Evolutionary conservation across 2,888 invertebrate genomes (phyloP).

Genomic region (Agrochola lota): DNA sequence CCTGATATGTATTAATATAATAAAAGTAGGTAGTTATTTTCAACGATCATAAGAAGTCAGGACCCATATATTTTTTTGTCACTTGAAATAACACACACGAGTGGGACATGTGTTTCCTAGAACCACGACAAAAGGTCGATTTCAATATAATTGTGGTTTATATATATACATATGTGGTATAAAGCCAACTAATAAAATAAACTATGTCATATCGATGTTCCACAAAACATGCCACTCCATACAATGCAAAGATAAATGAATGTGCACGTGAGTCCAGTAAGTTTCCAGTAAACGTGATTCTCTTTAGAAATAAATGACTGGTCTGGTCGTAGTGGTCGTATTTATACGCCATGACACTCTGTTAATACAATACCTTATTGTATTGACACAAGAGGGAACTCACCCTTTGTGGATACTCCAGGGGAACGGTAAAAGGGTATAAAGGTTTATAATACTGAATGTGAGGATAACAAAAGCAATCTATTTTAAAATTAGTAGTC

Average conservation of each 20-base stretch:
- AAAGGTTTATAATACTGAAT: slow-evolving; percentile 18
- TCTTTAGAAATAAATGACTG: background rate
- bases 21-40: background rate
- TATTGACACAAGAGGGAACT: slow-evolving; percentile 10
- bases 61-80: background rate
- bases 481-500: slow-evolving; percentile 43
- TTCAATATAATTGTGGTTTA: background rate
- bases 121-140: background rate
- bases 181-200: slow-evolving; percentile 1
- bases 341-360: slow-evolving; percentile 21
- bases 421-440: slow-evolving; percentile 6
- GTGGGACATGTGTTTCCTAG: background rate
- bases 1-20: background rate
- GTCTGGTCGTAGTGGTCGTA: background rate
- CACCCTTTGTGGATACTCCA: slow-evolving; percentile 17
- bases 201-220: background rate
- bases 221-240: background rate
- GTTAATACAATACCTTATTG: slow-evolving; percentile 29
- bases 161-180: too few relatives aligned
- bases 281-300: slow-evolving; percentile 13
- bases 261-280: background rate
- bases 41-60: background rate
- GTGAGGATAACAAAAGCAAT: slow-evolving; percentile 31
- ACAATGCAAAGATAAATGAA: slow-evolving; percentile 14
- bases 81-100: background rate